phyloP scores from a whole-genome alignment of 2,797 vertebrate species.

The Manis crassicaudata region DNA sequence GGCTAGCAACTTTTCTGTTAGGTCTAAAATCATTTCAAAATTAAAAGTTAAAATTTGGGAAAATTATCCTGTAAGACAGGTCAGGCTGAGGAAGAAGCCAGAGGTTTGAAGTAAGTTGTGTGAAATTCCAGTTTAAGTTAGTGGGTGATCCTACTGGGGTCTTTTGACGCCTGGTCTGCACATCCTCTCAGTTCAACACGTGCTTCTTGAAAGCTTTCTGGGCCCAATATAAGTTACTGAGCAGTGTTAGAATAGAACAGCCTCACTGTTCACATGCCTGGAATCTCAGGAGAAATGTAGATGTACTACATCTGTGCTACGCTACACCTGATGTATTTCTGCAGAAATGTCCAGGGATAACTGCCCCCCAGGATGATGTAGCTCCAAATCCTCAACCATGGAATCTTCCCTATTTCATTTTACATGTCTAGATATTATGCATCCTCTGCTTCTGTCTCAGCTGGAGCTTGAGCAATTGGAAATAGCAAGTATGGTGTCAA shows the following conservation, averaged over 20 bases:
- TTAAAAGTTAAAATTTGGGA: constrained; percentile 2
- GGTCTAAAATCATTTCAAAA: not conserved
- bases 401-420: not conserved
- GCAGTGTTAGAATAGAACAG: not conserved
- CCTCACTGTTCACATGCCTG: not conserved
- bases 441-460: not conserved
- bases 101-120: not conserved
- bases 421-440: not conserved
- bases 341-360: not conserved
- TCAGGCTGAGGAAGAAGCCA: not conserved
- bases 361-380: not conserved
- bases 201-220: not conserved
- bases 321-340: not conserved
- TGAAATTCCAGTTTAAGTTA: not conserved
- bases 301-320: rapidly evolving
- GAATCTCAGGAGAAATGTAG: not conserved
- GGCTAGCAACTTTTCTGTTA: not conserved
- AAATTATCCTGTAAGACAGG: not conserved
- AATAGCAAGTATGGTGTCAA: not conserved
- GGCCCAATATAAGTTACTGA: not conserved
- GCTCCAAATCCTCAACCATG: not conserved
- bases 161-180: not conserved
- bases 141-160: not conserved
- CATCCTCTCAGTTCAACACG: not conserved
- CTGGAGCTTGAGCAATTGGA: not conserved